Base-by-base conservation (phyloP, 2,797 vertebrate genomes). In the Diglossa cyanea region DNA sequence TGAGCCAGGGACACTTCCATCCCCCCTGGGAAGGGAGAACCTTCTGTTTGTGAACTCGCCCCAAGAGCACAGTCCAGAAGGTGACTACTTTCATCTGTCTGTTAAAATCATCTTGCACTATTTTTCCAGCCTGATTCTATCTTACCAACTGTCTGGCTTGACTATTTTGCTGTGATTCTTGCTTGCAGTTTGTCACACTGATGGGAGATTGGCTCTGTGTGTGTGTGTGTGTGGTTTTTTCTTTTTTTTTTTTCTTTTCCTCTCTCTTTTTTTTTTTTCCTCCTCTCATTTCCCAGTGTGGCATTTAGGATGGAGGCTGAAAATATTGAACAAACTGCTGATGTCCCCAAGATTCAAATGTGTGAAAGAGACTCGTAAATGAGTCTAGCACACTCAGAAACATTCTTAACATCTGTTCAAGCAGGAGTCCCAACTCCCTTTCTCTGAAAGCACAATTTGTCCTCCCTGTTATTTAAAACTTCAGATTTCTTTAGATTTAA, bases 361-460 rank as follows among this genome's bases (percentile, higher is more conserved):
- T 95, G 95, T 95, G 96, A 97, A 96, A 94, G 81, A 96, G 94
- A 96, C 88, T 93, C 33, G 71, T 90, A 95, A 97, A 96, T 92
- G 95, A 96, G 96, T 96, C 95, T 96, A 92, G 96, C 97, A 94
- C 90, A 84, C 96, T 95, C 79, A 50, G 66, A 88, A 97, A 96
- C 93, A 94, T 94, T 95, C 94, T 82, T 96, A 94, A 95, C 96
- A 92, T 91, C 94, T 95, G 88, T 88, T 97, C 95, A 70, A 76
- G 91, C 84, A 84, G 76, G 88, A 94, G 87, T 80, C 94, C 84
- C 68, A 80, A 54, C 94, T 96, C 83, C 70, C 83, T 93, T 92
- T 91, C 94, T 95, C 89, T n/a, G 77, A 90, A 94, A 96, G 94
- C 95, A 94, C 93, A 90, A 28, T 83, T 95, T 97, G 95, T 96